Conservation (phyloP, 2,888 invertebrate species). For the Osedax frankpressi region DNA sequence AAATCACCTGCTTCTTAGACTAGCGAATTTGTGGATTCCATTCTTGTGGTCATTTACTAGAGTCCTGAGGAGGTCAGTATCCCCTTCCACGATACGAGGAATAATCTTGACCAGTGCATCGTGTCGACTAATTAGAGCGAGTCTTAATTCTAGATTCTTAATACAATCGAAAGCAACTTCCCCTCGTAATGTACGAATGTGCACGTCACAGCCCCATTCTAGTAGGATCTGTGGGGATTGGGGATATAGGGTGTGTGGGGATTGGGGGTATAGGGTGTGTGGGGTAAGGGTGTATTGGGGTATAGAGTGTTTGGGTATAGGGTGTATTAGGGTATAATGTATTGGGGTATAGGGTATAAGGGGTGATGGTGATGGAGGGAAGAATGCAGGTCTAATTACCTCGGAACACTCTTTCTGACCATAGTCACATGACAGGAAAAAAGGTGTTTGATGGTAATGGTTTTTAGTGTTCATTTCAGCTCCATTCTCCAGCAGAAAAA, state of each 20-base stretch:
- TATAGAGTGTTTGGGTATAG: neutral
- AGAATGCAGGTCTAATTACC: neutral
- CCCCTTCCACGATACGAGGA: slow-evolving; percentile 39
- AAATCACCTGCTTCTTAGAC: slow-evolving; percentile 40
- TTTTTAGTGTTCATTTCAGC: slow-evolving; percentile 41
- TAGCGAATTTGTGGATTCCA: slow-evolving; percentile 31
- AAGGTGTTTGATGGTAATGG: slow-evolving; percentile 35
- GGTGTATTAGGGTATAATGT: neutral
- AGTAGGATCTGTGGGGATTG: slow-evolving; percentile 38
- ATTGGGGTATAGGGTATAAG: no score
- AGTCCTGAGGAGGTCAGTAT: slow-evolving; percentile 33
- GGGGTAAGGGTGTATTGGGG: neutral
- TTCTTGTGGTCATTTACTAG: slow-evolving; percentile 34
- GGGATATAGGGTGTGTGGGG: neutral
- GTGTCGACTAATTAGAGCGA: slow-evolving; percentile 31
- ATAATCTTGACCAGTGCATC: slow-evolving; percentile 37
- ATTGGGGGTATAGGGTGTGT: neutral
- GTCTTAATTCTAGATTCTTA: slow-evolving; percentile 39
- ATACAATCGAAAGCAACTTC: slow-evolving; percentile 37
- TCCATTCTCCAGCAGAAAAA: slow-evolving; percentile 39
- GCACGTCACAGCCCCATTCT: slow-evolving; percentile 45
- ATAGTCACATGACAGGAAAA: slow-evolving; percentile 40
- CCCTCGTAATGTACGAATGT: slow-evolving; percentile 33
- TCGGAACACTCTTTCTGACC: slow-evolving; percentile 37
- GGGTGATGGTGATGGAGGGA: neutral